Evolutionary conservation across 2,113 vertebrate genomes (phyloP).

Genomic region (Fulmarus glacialis): DNA sequence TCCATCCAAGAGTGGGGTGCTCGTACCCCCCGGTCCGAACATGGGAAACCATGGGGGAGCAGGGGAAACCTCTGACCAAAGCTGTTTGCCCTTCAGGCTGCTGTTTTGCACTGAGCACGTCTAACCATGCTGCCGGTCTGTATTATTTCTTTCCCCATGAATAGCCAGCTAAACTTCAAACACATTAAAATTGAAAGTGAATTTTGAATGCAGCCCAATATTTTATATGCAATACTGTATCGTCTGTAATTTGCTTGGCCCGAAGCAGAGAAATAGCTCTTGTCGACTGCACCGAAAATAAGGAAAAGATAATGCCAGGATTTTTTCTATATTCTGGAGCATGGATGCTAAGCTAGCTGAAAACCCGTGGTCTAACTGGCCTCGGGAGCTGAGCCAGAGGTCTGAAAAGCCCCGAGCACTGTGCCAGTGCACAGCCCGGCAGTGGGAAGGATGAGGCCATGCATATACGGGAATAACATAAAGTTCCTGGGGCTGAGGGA

Average conservation of each 20-base stretch:
- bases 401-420: accelerated
- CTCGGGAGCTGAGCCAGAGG: neutral
- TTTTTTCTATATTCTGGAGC: neutral
- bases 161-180: neutral
- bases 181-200: neutral
- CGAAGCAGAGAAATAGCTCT: neutral
- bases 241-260: neutral
- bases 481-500: neutral
- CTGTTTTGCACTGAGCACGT: neutral
- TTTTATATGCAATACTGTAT: neutral
- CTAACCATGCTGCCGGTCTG: neutral
- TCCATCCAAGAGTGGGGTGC: neutral
- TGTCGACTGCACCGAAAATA: neutral
- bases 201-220: neutral
- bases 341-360: neutral
- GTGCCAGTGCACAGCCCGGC: accelerated
- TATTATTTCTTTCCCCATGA: neutral
- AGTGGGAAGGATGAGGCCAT: accelerated
- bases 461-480: accelerated
- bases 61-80: neutral
- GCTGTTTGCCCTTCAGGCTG: neutral
- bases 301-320: neutral
- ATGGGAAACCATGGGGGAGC: neutral
- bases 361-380: neutral
- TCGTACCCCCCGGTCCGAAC: accelerated